Evolutionary conservation across 2,888 invertebrate genomes (phyloP).

Genomic region (Copidosoma aretas): DNA sequence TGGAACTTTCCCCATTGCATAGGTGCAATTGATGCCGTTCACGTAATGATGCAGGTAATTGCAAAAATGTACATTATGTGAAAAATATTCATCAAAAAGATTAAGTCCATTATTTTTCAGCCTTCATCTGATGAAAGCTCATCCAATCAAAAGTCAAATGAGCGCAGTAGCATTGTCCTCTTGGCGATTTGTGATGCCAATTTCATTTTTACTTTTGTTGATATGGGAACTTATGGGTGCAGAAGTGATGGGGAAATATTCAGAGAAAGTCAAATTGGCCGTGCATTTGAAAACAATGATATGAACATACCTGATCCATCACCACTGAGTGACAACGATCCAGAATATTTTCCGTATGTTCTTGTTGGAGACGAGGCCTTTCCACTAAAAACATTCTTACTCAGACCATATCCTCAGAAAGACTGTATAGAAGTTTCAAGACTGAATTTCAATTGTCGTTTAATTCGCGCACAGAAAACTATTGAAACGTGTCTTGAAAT

Average conservation of each 20-base stretch:
- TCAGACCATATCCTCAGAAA: slow-evolving; percentile 49
- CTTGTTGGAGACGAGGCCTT: slow-evolving; percentile 47
- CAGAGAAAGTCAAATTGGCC: neutral
- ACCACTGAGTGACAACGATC: neutral
- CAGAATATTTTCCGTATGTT: neutral
- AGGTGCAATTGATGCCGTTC: neutral
- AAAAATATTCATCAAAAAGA: neutral
- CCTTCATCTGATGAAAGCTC: neutral
- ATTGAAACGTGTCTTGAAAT: slow-evolving; percentile 43
- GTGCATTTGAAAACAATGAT: neutral
- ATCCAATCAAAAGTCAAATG: neutral
- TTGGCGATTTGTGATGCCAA: neutral
- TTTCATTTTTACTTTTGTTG: neutral
- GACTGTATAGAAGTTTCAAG: slow-evolving; percentile 43
- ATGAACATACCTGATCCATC: neutral
- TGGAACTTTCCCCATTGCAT: neutral
- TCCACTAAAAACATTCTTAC: slow-evolving; percentile 44
- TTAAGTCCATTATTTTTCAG: neutral
- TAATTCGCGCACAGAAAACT: slow-evolving; percentile 50
- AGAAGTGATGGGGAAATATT: neutral
- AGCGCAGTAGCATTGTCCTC: neutral
- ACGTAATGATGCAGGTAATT: neutral
- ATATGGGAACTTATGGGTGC: neutral
- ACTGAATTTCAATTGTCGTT: slow-evolving; percentile 47
- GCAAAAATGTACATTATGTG: neutral